Evolutionary conservation across 2,888 invertebrate species (phyloP).

Genomic region (Arge pagana): DNA sequence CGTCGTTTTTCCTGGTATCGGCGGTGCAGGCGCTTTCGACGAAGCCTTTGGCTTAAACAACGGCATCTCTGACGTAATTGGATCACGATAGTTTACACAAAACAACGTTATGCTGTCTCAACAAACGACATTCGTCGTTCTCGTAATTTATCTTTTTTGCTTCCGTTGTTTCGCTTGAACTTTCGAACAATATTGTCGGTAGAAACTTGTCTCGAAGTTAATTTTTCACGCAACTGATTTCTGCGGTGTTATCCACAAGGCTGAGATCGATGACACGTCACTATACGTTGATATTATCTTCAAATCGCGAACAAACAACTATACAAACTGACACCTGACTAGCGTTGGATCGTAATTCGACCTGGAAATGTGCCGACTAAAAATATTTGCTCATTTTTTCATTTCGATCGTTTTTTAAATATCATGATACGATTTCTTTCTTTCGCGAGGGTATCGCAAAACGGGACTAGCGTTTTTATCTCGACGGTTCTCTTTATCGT

Average conservation of each 20-base stretch:
- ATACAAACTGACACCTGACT: neutral
- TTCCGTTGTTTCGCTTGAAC: neutral
- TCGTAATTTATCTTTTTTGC: no score
- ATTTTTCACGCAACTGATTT: slow-evolving; percentile 1
- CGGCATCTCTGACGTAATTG: slow-evolving; percentile 47
- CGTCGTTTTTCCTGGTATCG: slow-evolving; percentile 36
- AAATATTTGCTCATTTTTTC: neutral
- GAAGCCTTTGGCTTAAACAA: slow-evolving; percentile 47
- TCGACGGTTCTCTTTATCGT: slow-evolving; percentile 20
- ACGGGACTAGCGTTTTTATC: slow-evolving; percentile 20
- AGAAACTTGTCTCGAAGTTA: neutral
- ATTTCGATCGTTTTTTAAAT: neutral
- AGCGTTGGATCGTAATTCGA: neutral
- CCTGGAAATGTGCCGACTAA: neutral
- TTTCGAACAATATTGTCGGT: neutral
- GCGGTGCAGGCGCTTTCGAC: slow-evolving; percentile 34
- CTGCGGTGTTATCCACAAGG: slow-evolving; percentile 7
- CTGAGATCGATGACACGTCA: slow-evolving; percentile 19
- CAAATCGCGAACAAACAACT: slow-evolving; percentile 3
- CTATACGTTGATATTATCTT: neutral
- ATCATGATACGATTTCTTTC: slow-evolving; percentile 7
- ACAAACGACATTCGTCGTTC: no score
- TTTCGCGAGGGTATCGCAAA: slow-evolving; percentile 16
- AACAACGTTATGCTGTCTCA: neutral
- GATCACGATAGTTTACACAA: no score